Base-by-base conservation (phyloP, 2,113 vertebrate genomes). In the Turnix velox region DNA sequence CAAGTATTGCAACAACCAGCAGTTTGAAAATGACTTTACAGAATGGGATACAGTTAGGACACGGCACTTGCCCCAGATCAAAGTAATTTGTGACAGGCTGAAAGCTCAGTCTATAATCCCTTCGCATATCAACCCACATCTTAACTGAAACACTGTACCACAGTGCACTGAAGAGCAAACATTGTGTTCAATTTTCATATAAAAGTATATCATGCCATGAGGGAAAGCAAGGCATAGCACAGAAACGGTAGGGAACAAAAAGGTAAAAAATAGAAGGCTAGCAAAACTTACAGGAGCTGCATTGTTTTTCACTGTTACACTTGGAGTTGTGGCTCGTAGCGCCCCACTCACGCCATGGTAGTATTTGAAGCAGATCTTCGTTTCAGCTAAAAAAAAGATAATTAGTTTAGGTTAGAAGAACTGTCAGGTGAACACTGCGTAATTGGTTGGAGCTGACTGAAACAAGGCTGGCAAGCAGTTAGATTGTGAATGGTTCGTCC, bases 301-400 rank as follows among this genome's bases (percentile, higher is more conserved):
- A 0, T 97, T 97, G 83, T 98, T 99, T 96, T 98, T 99, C 95
- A 99, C 98, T 2, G 98, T 99, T 45, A 99, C 97, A 25, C 99
- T 99, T 1, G 98, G 98, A 35, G 99, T 99, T 15, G 99, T 99
- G 14, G 99, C 99, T 94, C 99, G 96, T 75, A 99, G 97, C 0
- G 98, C 99, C 93, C 99, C 99, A 1, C 98, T 99, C 63, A 98
- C 98, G 3, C 99, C 99, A 10, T 99, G 99, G 97, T 99, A 99
- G 93, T 99, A 99, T 96, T 99, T 99, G 98, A 99, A 99, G 98
- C 99, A 99, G 96, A 99, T 98, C 98, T 98, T 99, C 59, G 99
- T 99, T 98, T 99, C 99, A 83, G 98, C 99, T 99, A 87, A 82
- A 97, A 95, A 66, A 94, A 43, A 96, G n/a, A n/a, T n/a, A 93